Percentiles rank a stretch among this genome's conserved stretches.
Evolutionary conservation across 1,140 invertebrate genomes (phyloP).

Genomic region (Cataglyphis hispanica): DNA sequence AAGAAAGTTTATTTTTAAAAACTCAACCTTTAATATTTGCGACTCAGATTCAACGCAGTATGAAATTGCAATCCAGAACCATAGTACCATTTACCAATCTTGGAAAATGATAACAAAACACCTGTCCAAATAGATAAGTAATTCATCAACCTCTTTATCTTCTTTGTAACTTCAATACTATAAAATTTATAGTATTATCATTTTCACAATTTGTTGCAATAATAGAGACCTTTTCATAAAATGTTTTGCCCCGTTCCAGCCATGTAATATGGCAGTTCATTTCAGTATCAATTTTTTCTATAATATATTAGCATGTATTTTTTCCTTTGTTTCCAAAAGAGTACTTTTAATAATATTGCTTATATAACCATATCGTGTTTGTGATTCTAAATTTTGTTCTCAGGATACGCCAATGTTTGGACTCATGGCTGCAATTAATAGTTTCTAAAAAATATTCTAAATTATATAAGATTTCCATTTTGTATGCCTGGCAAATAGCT

Average conservation of each 20-base stretch:
- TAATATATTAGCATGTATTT: not conserved
- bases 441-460: not conserved
- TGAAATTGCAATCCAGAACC: not conserved
- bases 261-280: not conserved
- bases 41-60: not conserved
- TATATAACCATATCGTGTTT: not conserved
- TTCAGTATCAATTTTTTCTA: not conserved
- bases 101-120: not conserved
- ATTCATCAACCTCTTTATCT: not conserved
- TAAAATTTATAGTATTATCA: not conserved
- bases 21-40: not conserved
- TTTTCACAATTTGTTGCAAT: not conserved
- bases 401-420: not conserved
- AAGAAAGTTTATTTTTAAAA: slow-evolving; percentile 6
- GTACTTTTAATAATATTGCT: slow-evolving; percentile 18
- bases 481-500: not conserved
- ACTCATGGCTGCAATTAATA: not conserved
- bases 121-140: slow-evolving; percentile 16
- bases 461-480: not conserved
- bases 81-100: too few relatives aligned
- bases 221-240: not conserved
- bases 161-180: not conserved
- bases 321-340: not conserved
- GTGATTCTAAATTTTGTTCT: slow-evolving; percentile 22
- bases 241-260: not conserved